Conservation (phyloP, 1,140 invertebrate species). For the Euschistus heros region DNA sequence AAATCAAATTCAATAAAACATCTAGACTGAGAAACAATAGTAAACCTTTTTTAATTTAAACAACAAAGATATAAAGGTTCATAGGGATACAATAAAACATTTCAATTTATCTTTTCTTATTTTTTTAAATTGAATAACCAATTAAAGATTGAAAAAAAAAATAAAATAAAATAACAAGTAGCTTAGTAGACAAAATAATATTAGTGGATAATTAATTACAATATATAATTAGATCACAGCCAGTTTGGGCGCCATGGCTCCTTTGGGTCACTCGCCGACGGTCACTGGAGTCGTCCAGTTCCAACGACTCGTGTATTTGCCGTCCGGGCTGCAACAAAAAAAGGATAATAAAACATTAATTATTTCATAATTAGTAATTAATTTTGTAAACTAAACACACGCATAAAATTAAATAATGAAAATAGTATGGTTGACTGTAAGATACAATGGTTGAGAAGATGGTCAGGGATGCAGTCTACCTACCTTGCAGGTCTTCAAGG, state of each 20-base stretch:
- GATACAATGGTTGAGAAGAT: no score
- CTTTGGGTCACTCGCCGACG: background rate
- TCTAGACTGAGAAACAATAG: constrained; percentile 5
- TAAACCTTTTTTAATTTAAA: background rate
- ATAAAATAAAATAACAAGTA: background rate
- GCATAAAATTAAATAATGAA: no score
- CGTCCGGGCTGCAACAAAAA: constrained; percentile 3
- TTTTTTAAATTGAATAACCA: background rate
- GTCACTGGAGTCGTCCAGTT: constrained; percentile 4
- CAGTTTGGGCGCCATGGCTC: background rate
- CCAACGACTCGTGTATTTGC: constrained; percentile 8
- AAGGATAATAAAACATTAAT: background rate
- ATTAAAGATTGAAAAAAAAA: no score
- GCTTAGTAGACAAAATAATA: background rate
- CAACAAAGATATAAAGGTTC: constrained; percentile 8
- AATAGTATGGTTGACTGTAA: no score
- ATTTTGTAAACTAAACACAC: no score
- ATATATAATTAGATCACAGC: constrained; percentile 1
- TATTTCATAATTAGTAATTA: background rate
- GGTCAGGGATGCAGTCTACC: no score
- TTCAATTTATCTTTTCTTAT: background rate
- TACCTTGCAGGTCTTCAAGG: no score
- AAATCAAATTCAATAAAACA: background rate
- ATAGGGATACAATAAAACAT: background rate
- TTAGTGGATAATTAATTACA: background rate